Evolutionary conservation across 2,888 invertebrate species (phyloP).

Genomic region (Macaria notata): DNA sequence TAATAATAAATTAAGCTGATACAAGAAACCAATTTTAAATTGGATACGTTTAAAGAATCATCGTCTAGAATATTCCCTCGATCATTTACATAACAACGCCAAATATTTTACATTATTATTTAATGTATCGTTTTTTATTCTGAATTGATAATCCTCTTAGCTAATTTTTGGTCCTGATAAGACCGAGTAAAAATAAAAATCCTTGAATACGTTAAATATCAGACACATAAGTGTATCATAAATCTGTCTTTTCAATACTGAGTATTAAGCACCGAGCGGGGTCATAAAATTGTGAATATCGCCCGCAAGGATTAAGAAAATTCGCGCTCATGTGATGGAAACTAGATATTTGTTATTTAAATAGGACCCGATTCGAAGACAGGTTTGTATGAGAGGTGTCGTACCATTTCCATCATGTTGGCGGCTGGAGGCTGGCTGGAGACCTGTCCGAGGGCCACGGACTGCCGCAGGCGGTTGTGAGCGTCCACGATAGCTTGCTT

Average conservation of each 20-base stretch:
- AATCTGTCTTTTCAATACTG: constrained; percentile 33
- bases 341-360: constrained; percentile 21
- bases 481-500: constrained; percentile 89
- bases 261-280: constrained; percentile 31
- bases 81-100: background rate
- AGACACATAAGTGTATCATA: constrained; percentile 31
- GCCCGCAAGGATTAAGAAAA: constrained; percentile 25
- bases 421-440: constrained; percentile 89
- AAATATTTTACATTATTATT: constrained; percentile 2
- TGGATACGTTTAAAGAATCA: too few species aligned
- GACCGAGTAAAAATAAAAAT: constrained; percentile 25
- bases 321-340: constrained; percentile 5
- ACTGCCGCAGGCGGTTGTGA: constrained; percentile 91
- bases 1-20: background rate
- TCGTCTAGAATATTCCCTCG: too few species aligned
- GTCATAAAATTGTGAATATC: constrained; percentile 39
- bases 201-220: constrained; percentile 33
- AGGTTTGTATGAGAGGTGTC: constrained; percentile 33
- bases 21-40: too few species aligned
- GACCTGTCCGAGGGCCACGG: constrained; percentile 90
- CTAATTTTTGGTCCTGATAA: constrained; percentile 19
- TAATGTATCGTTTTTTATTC: constrained; percentile 2
- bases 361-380: constrained; percentile 15
- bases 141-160: constrained; percentile 25
- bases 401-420: constrained; percentile 94